Base-by-base conservation (phyloP, 1,140 invertebrate species). In the Sycophila sp. region DNA sequence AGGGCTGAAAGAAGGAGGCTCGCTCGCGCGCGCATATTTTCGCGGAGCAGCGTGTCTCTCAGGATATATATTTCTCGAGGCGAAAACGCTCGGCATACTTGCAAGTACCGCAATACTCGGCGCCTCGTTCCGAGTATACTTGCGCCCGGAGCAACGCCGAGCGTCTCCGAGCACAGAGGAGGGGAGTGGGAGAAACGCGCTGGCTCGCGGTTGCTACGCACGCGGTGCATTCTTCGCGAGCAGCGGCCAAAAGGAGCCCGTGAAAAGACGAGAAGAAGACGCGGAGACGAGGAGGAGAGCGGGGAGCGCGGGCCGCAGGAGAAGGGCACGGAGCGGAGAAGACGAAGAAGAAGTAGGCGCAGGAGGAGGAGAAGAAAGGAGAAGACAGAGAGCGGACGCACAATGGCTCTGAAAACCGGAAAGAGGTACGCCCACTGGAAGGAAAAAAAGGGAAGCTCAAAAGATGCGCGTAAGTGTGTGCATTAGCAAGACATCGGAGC, bases 51-150 rank as follows among this genome's bases (percentile, higher is more conserved):
- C 10, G 19, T 17, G 24, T 15, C n/a, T n/a, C n/a, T n/a, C n/a
- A 22, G 42, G 7, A 19, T 15, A 47, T 6, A 47, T 19, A 11
- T 17, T n/a, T 10, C 19, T 7, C 19, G 42, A 47, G 72, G 72
- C 56, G 73, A 72, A 70, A 49, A 68, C 59, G 65, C 69, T 69
- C 71, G 64, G 72, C 75, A 76, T 74, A 36, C 34, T 36, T 17
- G 51, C 30, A 10, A 55, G 53, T 56, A 56, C 53, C 53, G 53
- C 53, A 56, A 56, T 56, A 30, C 53, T 56, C 53, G 53, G 53
- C 53, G 53, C 53, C 30, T 36, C 28, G 15, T 17, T 36, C 28
- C 15, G 40, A 45, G 40, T 45, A 45, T 45, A 45, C n/a, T 45
- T 34, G 28, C 28, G 53, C 28, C 53, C n/a, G 42, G 53, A 30